Conservation (phyloP, 2,888 invertebrate genomes). For the Alloscopus bannaensis region DNA sequence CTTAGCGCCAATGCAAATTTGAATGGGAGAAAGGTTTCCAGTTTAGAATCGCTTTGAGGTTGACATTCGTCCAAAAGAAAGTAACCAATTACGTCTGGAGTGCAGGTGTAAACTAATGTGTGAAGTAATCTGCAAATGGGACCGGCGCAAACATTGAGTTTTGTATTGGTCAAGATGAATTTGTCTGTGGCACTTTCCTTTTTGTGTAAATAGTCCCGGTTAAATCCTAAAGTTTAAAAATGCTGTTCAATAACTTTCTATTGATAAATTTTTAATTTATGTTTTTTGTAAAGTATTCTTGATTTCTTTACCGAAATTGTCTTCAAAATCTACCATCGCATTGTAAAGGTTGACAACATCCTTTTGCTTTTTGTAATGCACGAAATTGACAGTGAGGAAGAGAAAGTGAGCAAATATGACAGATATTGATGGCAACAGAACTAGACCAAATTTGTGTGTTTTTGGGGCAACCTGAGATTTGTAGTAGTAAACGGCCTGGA, state of each 20-base stretch:
- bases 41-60: neutral
- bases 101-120: neutral
- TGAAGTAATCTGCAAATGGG: neutral
- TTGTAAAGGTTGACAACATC: neutral
- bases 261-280: too few relatives aligned
- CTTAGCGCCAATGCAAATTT: neutral
- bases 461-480: too few relatives aligned
- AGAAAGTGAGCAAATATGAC: conserved; percentile 3
- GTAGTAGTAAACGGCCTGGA: too few relatives aligned
- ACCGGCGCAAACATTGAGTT: neutral
- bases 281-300: too few relatives aligned
- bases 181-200: too few relatives aligned
- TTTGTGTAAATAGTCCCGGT: too few relatives aligned
- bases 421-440: conserved; percentile 2
- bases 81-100: neutral
- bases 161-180: neutral
- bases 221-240: too few relatives aligned
- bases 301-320: neutral
- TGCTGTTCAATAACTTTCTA: too few relatives aligned
- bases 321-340: conserved; percentile 4
- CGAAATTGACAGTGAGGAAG: conserved; percentile 3
- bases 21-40: neutral
- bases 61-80: neutral
- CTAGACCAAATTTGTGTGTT: too few relatives aligned
- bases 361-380: neutral